A percentile compares a stretch with the other conserved stretches of the same genome.
Conservation (phyloP, 2,888 invertebrate genomes). For the Nematopogon swammerdamellus region DNA sequence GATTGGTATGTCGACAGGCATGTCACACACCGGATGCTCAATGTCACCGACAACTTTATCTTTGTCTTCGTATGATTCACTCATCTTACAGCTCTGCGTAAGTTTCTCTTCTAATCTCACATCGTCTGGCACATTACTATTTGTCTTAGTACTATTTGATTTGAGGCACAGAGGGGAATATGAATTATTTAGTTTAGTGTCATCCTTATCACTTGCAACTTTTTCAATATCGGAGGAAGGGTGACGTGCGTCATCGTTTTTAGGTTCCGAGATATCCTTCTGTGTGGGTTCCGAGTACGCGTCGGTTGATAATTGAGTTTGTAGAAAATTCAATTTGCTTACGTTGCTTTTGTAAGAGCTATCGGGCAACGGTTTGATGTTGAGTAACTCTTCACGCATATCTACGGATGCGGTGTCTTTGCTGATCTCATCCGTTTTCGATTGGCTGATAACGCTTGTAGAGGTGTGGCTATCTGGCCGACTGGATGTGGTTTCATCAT, state of each 20-base stretch:
- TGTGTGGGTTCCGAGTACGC: neutral
- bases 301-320: constrained; percentile 29
- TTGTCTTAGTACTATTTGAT: neutral
- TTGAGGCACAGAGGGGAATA: neutral
- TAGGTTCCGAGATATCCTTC: neutral
- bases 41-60: constrained; percentile 18
- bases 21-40: constrained; percentile 9
- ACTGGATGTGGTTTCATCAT: neutral
- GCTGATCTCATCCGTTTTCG: too few relatives aligned
- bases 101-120: neutral
- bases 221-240: too few relatives aligned
- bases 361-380: constrained; percentile 17
- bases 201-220: too few relatives aligned
- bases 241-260: too few relatives aligned
- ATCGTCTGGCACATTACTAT: constrained; percentile 2
- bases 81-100: neutral
- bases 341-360: constrained; percentile 37
- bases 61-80: constrained; percentile 10
- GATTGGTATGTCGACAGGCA: constrained; percentile 18
- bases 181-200: neutral
- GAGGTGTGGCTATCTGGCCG: too few relatives aligned
- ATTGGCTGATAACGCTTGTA: too few relatives aligned
- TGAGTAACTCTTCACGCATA: neutral
- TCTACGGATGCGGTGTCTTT: neutral
- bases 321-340: constrained; percentile 41